Evolutionary conservation across 1,140 invertebrate species (phyloP).

Genomic region (Melipona quadrifasciata): DNA sequence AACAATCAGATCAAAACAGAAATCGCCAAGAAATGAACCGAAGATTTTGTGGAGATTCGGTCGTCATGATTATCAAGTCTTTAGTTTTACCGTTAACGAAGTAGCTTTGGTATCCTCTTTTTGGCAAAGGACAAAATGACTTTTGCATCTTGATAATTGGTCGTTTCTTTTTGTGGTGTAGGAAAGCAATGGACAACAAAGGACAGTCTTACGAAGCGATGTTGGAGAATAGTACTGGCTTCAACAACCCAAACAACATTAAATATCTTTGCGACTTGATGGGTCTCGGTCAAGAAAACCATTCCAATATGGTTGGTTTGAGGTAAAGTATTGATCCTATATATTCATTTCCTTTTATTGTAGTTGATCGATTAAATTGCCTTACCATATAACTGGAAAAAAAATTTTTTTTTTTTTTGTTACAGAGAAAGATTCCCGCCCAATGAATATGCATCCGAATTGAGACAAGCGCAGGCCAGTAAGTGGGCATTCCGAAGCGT

Average conservation of each 20-base stretch:
- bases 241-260: slow-evolving; percentile 95
- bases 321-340: slow-evolving; percentile 83
- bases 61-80: slow-evolving; percentile 69
- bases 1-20: slow-evolving; percentile 22
- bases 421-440: slow-evolving; percentile 88
- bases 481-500: slow-evolving; percentile 96
- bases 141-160: slow-evolving; percentile 57
- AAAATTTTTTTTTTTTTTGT: neutral
- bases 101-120: slow-evolving; percentile 71
- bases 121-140: slow-evolving; percentile 57
- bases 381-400: neutral
- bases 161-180: slow-evolving; percentile 81
- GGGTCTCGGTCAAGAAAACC: slow-evolving; percentile 86
- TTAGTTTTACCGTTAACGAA: slow-evolving; percentile 75
- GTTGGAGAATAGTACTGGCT: slow-evolving; percentile 91
- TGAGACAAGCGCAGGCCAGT: slow-evolving; percentile 93
- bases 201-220: slow-evolving; percentile 92
- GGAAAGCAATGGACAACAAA: slow-evolving; percentile 90
- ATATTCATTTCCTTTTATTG: neutral
- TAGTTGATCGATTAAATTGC: neutral
- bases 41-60: slow-evolving; percentile 41
- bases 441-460: slow-evolving; percentile 90
- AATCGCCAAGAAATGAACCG: slow-evolving; percentile 26
- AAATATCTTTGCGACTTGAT: slow-evolving; percentile 89
- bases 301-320: slow-evolving; percentile 88